Evolutionary conservation across 2,113 vertebrate species (phyloP), one percentile per base, ranked within the genome.

Genomic region (Equus przewalskii): DNA sequence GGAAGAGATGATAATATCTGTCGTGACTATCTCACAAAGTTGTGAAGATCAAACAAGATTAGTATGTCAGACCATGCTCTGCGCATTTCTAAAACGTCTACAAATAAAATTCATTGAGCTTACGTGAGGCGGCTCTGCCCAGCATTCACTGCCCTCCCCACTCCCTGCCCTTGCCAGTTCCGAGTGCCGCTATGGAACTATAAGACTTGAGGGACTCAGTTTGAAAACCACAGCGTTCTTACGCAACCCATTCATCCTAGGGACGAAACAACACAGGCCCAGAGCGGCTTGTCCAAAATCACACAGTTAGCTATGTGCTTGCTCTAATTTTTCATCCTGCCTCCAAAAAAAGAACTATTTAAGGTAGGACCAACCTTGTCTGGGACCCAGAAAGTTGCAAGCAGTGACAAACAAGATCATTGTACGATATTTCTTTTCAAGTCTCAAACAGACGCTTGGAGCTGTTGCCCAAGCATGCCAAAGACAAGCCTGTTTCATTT

Each of bases 381-480:
- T 41, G 64, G 54, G 94, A 96, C 94, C 89, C 95, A 96, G 89
- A 64, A 76, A 76, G 75, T 72, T 44, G 49, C 78, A 73, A 79
- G 96, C 85, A 91, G 75, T 41, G 91, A 93, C 78, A 89, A 92
- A 92, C 79, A 65, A 94, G 88, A 90, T 96, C 86, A 84, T 60
- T 83, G 73, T 49, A 89, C 12, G 8, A 94, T 65, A 83, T 92
- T 96, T 97, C 95, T 96, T 97, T 92, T 82, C 70, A 91, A 94
- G 92, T 95, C 84, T 89, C 93, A 78, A 58, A 46, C 75, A 95
- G 93, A 85, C 86, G 67, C 95, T 97, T 87, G 33, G 94, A 97
- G 80, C 90, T 83, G 76, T 54, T 94, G 89, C 84, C 96, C 83
- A 75, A 72, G 79, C 94, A 80, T 24, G 92, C 83, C 51, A 72